Conservation (phyloP, 2,797 vertebrate genomes). For the Hyperoplus immaculatus region DNA sequence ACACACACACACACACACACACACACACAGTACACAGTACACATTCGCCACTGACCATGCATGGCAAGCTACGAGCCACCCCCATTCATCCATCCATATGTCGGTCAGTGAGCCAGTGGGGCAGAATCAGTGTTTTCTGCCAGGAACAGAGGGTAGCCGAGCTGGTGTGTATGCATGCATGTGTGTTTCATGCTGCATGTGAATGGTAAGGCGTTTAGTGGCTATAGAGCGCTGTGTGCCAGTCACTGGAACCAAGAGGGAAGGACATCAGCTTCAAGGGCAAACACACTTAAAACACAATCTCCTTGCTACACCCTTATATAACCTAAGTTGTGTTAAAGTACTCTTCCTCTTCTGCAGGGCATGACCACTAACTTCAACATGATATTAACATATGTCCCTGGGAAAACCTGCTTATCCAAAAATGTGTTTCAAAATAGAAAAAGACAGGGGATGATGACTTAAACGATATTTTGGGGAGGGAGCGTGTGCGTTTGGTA, state of each 20-base stretch:
- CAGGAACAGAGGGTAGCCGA: constrained; percentile 62
- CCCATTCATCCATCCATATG: constrained; percentile 73
- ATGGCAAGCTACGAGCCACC: constrained; percentile 44
- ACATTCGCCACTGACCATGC: constrained; percentile 46
- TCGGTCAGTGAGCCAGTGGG: constrained; percentile 71
- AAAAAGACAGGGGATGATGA: constrained; percentile 45
- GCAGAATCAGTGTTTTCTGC: constrained; percentile 57
- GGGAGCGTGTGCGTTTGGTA: constrained; percentile 1
- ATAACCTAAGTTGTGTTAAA: constrained; percentile 1
- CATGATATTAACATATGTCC: constrained; percentile 44
- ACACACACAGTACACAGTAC: not conserved
- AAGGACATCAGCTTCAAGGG: constrained; percentile 50
- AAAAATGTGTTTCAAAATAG: constrained; percentile 68
- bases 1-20: no score
- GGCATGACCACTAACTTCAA: constrained; percentile 28
- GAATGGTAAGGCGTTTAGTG: constrained; percentile 24
- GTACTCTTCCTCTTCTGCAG: constrained; percentile 8
- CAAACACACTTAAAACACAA: constrained; percentile 17
- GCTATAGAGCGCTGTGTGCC: constrained; percentile 22
- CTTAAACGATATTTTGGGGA: constrained; percentile 49
- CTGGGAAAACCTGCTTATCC: constrained; percentile 52
- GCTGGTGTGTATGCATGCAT: constrained; percentile 53
- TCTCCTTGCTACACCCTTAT: not conserved
- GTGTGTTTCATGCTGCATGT: constrained; percentile 26
- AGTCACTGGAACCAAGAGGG: constrained; percentile 6